Evolutionary conservation across 2,113 vertebrate genomes (phyloP), one percentile per base, ranked within the genome.

Genomic region (Calonectris borealis): DNA sequence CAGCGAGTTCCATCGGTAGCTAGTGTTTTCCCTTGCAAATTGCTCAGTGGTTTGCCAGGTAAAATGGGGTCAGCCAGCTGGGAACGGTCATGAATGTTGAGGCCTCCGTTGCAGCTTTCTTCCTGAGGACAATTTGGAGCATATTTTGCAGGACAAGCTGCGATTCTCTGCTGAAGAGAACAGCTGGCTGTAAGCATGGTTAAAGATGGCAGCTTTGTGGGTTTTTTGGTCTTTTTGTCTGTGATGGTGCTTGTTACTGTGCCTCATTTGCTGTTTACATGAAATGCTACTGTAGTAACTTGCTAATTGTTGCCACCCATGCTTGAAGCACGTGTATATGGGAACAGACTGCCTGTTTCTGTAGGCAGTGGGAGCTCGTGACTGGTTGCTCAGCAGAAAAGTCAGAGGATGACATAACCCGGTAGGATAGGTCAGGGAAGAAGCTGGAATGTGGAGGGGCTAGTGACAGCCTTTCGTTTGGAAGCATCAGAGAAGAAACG

Each of bases 261-360:
- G 97, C 95, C 97, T 96, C 95, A 32, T 84, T 72, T 51, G 66
- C 80, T 92, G 91, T 94, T 96, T 91, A 97, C 94, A 73, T 72
- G 31, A 72, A 86, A 60, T 48, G 52, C 70, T 82, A 6, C 77
- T 55, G 49, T 70, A 84, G 85, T 73, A 42, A 70, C 40, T 76
- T 54, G 62, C 70, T 91, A 46, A 20, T 21, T 38, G 68, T 70
- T 91, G 82, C 73, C 62, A 18, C 25, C 31, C 0, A 0, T 68
- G 77, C 72, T 64, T 29, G 65, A 65, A 61, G 77, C 51, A 2
- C 1, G 2, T 29, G 36, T 5, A 1, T 16, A 3, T 0, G 7
- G 62, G 68, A 68, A 3, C 13, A 29, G 75, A 6, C 70, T 44
- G 65, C 32, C 68, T 13, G 4, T 20, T 24, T 24, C 4, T 3